These are phyloP conservation scores for Albula glossodonta DNA, from an alignment of 2,113 vertebrate genomes.

Conservation along the genomic window DNA sequence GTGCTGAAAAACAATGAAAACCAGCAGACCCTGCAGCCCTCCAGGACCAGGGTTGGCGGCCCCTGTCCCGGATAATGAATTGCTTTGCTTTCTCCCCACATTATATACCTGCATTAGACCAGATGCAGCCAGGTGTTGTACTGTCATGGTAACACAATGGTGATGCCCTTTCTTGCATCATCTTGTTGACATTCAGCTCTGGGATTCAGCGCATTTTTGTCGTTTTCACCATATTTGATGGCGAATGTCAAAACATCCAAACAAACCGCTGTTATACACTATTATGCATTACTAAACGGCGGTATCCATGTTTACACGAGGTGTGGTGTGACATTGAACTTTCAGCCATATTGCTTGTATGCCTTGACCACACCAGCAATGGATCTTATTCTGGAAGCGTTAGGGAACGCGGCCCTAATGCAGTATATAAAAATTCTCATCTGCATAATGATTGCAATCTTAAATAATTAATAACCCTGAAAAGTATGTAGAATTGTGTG, in stretches of 20 bases:
- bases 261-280: neutral
- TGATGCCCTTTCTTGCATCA: neutral
- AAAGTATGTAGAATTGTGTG: neutral
- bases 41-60: no score
- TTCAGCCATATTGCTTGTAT: neutral
- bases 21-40: no score
- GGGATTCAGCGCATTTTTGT: neutral
- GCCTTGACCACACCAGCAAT: neutral
- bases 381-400: neutral
- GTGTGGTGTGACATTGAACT: neutral
- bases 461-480: neutral
- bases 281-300: neutral
- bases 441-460: neutral
- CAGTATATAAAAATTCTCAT: slow-evolving; percentile 7
- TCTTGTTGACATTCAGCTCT: neutral
- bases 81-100: neutral
- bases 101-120: neutral
- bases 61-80: neutral
- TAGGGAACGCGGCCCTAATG: neutral
- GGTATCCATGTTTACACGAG: neutral
- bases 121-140: neutral
- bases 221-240: neutral
- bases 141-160: neutral
- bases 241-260: neutral
- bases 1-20: no score